Conservation (phyloP, 2,797 vertebrate genomes). For the Salmo trutta region DNA sequence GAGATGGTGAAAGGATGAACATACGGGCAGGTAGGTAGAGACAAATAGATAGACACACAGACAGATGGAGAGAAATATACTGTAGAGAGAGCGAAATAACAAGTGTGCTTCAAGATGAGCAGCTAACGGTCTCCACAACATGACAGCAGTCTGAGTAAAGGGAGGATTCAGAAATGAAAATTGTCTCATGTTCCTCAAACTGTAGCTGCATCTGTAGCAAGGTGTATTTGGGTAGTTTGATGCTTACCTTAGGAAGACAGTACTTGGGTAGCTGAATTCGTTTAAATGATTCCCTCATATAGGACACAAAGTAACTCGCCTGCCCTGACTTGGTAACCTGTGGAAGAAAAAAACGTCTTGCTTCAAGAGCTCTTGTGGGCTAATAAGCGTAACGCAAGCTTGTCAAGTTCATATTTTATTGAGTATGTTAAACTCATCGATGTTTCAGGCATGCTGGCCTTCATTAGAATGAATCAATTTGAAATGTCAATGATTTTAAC, state of each 20-base stretch:
- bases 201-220: slow-evolving; percentile 16
- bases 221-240: neutral
- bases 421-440: no score
- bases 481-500: no score
- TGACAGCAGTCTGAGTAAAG: neutral
- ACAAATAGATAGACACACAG: neutral
- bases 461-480: no score
- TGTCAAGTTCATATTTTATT: no score
- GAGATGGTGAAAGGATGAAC: neutral
- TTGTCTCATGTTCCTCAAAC: slow-evolving; percentile 1
- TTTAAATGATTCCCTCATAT: slow-evolving; percentile 89
- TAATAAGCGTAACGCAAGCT: no score
- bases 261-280: slow-evolving; percentile 95
- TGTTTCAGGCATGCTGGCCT: no score
- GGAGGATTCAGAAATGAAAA: slow-evolving; percentile 9
- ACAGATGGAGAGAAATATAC: neutral
- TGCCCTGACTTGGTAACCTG: slow-evolving; percentile 91
- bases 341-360: neutral
- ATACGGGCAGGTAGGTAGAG: neutral
- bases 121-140: neutral
- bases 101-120: neutral
- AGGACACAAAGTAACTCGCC: slow-evolving; percentile 95
- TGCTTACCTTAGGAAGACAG: slow-evolving; percentile 86
- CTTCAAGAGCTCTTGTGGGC: no score
- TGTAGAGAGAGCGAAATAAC: neutral